Base-by-base conservation (phyloP, 2,797 vertebrate genomes). In the Gymnoscopelus braueri region DNA sequence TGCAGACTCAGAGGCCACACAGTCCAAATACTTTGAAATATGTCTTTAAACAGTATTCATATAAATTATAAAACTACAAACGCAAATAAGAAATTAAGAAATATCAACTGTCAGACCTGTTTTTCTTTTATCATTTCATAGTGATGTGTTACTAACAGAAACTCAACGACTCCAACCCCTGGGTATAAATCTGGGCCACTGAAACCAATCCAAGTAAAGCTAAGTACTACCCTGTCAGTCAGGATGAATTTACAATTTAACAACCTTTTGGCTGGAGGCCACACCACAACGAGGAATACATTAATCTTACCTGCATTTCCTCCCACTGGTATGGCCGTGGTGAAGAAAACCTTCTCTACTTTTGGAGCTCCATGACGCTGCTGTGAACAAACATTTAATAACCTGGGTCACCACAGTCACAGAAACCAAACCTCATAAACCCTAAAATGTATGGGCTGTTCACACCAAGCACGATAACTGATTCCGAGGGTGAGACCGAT, bases 321-420 rank as follows among this genome's bases (percentile, higher is more conserved):
- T 90, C 97, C 91, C 67, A 99, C 95, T 77, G 98, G 98, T 88
- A 99, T 96, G 75, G 98, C 95, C 81, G 98, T 97, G 68, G 98
- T 98, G 84, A 99, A 99, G 93, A 96, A 99, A 54, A 99, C 95
- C 73, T 99, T 99, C 84, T 99, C 98, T 70, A 99, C 95, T 92
- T 98, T 98, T 71, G 98, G 93, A 80, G 93, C 93, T 88, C 96
- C 95, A 82, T 94, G 94, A 91, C 95, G 93, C 68, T 82, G 23
- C 89, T 92, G 85, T 44, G 49, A 79, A 72, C 15, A 84, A 71
- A 86, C 9, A 78, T 72, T 56, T 2, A 35, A 10, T 10, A 44
- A 44, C 23, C 48, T 55, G 32, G 35, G 44, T 26, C 59, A 39
- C 14, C 12, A 67, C 19, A 56, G 24, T 24, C 26, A 8, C 8